Base-by-base conservation (phyloP, 1,140 invertebrate genomes). In the Penaeus indicus region DNA sequence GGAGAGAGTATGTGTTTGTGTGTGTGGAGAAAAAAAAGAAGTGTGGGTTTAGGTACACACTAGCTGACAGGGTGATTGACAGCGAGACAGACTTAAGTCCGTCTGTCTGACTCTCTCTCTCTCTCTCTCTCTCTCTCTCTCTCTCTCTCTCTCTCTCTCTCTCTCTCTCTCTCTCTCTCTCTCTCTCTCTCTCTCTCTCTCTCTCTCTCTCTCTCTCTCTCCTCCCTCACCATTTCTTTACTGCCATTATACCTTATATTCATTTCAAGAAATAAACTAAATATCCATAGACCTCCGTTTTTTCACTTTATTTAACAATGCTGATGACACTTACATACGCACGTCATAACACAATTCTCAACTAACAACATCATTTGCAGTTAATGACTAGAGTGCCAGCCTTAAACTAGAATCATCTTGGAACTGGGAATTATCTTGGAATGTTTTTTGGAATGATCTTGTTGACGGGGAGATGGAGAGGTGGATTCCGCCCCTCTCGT, bases 241-340 rank as follows among this genome's bases (percentile, higher is more conserved):
- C 27, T 27, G 22, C 13, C 27, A 7, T 69, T 69, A 19, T 69
- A 22, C 67, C 21, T 5, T 19, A 19, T 22, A 69, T 11, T 75
- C 0, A 72, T 27, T 27, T n/a, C 38, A 18, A 32, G 25, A 32
- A 25, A 27, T 19, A 27, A 32, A 38, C 61, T 18, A 64, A 69
- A 62, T 32, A 11, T 64, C 38, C 5, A 67, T 32, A 67, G 13
- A 11, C 13, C 18, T 38, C 81, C 25, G n/a, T 25, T 18, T 19
- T 67, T 84, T 84, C 77, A 38, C 42, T 86, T 86, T 86, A 86
- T 80, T 86, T 80, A 86, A 80, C 77, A 80, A 86, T 79, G 78
- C 80, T 67, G 60, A 85, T 80, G 85, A 86, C 85, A 86, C 63
- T 25, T 27, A 86, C 62, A 80, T 86, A 47, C 80, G 42, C n/a